Base-by-base conservation (phyloP, 2,113 vertebrate genomes). In the Microtus pennsylvanicus region DNA sequence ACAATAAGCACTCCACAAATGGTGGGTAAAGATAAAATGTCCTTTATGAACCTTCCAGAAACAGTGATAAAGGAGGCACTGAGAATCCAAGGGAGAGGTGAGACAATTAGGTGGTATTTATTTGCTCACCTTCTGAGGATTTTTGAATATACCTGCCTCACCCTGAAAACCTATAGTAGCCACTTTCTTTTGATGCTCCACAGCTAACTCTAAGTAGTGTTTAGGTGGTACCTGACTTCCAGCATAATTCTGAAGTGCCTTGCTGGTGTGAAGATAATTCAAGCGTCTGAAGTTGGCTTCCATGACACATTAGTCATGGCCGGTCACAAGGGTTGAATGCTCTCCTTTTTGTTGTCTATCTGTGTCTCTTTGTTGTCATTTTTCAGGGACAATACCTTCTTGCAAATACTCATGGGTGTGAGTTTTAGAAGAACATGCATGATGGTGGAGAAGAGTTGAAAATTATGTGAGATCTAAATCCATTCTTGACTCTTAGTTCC, bases 211-310 rank as follows among this genome's bases (percentile, higher is more conserved):
- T 30, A 30, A 67, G 7, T 45, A n/a, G 69, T 35, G 0, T 3
- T n/a, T 76, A 28, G 17, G 7, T 38, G 22, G 19, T 28, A 17
- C 26, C 24, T 35, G 80, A 38, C 65, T 78, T 47, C 30, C 19
- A 35, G 2, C 30, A 28, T 17, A 33, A 30, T 13, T 13, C 16
- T 28, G 82, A 50, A 76, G 14, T 30, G 24, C 12, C 86, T 9
- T 42, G 24, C 38, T 87, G 28, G 67, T 81, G 12, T 91, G 14
- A 52, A 74, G 22, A 77, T 30, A 67, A 6, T 16, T 26, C 21
- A 1, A 81, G 17, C 12, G 11, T 30, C 13, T 58, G 13, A 42
- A 1, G 0, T 85, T 17, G 13, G 6, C 52, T 52, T 16, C 70
- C 28, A 7, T 58, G 30, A 0, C 13, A 0, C 24, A 19, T 72